These are phyloP conservation scores for Labeo catla DNA, from an alignment of 2,113 vertebrate species.

Conservation along the genomic window DNA sequence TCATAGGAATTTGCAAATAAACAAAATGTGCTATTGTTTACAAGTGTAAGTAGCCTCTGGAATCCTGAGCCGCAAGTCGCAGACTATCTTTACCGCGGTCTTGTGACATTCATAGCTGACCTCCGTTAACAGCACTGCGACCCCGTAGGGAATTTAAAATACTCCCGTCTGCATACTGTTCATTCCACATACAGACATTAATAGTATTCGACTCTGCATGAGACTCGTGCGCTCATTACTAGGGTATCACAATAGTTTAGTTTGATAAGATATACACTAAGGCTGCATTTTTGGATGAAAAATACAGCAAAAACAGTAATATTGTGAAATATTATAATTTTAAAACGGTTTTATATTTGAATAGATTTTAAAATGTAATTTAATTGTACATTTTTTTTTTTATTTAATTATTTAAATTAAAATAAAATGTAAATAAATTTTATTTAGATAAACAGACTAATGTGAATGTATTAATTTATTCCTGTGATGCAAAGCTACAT, in stretches of 20 bases:
- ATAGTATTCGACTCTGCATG: background rate
- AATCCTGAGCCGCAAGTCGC: background rate
- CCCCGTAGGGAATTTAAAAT: slow-evolving; percentile 59
- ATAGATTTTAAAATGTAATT: no score
- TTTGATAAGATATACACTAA: background rate
- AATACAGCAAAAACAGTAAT: no score
- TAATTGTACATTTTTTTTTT: no score
- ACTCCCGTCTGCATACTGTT: slow-evolving; percentile 60
- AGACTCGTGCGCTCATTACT: background rate
- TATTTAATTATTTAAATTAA: no score
- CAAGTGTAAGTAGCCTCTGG: background rate
- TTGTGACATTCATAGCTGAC: slow-evolving; percentile 53
- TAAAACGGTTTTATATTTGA: no score
- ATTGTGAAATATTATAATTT: no score
- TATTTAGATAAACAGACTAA: background rate
- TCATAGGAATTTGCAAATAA: background rate
- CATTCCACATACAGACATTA: slow-evolving; percentile 58
- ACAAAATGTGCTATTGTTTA: background rate
- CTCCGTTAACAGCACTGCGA: slow-evolving; percentile 43
- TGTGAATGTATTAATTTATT: background rate
- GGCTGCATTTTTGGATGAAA: no score
- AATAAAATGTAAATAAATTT: background rate
- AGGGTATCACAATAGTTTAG: background rate
- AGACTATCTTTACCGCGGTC: background rate
- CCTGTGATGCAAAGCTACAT: background rate